Evolutionary conservation across 2,797 vertebrate species (phyloP).

Genomic region (Scleropages formosus): DNA sequence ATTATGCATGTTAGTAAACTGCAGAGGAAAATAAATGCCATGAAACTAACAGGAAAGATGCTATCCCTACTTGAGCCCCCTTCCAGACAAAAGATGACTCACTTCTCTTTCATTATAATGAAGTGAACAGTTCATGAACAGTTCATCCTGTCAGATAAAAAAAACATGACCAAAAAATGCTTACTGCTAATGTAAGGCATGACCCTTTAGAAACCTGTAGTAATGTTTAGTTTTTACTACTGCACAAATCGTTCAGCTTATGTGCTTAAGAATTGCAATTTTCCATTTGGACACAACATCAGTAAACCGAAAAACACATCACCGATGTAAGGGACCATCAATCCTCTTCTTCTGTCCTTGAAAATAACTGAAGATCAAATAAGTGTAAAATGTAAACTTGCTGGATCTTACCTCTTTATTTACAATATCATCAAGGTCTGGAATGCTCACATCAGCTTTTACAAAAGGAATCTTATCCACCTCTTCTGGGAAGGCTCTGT

Average conservation of each 20-base stretch:
- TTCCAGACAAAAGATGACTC: background rate
- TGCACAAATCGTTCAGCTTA: background rate
- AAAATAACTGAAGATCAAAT: background rate
- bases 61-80: background rate
- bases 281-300: background rate
- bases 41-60: too few relatives aligned
- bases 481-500: conserved; percentile 92
- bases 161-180: background rate
- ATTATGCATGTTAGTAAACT: too few relatives aligned
- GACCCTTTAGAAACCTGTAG: background rate
- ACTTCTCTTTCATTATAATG: conserved; percentile 10
- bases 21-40: too few relatives aligned
- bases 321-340: too few relatives aligned
- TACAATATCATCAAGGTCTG: conserved; percentile 78
- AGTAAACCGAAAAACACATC: background rate
- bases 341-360: too few relatives aligned
- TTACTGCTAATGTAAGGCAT: background rate
- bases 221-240: background rate
- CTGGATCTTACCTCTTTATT: conserved; percentile 73
- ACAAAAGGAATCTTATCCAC: conserved; percentile 91
- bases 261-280: background rate
- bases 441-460: conserved; percentile 87
- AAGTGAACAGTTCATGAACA: conserved; percentile 1
- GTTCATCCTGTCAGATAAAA: conserved; percentile 9
- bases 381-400: background rate